These are phyloP conservation scores for Drosophila nigrodunni DNA, from an alignment of 1,140 invertebrate species.

Conservation along the genomic window DNA sequence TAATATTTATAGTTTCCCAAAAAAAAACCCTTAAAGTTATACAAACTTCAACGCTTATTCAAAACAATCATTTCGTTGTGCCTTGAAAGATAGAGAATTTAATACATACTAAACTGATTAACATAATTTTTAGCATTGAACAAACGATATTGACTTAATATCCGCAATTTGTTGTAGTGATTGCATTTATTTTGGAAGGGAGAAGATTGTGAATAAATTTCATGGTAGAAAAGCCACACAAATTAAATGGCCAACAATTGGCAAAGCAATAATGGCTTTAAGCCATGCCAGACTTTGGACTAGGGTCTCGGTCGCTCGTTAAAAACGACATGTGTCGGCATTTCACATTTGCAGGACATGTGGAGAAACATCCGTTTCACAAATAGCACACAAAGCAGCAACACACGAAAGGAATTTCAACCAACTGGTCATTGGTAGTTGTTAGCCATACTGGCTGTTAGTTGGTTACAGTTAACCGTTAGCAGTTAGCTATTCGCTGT, in stretches of 20 bases:
- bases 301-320: constrained; percentile 38
- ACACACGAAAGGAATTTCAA: constrained; percentile 49
- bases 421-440: constrained; percentile 5
- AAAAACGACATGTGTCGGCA: constrained; percentile 60
- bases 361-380: constrained; percentile 69
- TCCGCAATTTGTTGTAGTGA: constrained; percentile 20
- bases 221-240: constrained; percentile 16
- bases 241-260: constrained; percentile 39
- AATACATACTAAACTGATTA: neutral
- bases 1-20: no score
- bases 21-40: no score
- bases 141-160: constrained; percentile 7
- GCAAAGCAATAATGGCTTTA: constrained; percentile 14
- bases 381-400: constrained; percentile 57
- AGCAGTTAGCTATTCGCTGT: neutral
- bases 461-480: neutral
- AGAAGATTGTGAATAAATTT: constrained; percentile 29
- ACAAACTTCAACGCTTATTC: no score
- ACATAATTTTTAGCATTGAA: constrained; percentile 13
- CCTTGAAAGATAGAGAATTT: no score
- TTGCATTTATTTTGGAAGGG: neutral
- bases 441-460: neutral
- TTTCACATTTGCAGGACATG: constrained; percentile 61
- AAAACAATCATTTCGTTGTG: no score
- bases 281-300: constrained; percentile 11